These are phyloP conservation scores for Brachystomella parvula DNA, from an alignment of 1,140 invertebrate species.

Conservation along the genomic window DNA sequence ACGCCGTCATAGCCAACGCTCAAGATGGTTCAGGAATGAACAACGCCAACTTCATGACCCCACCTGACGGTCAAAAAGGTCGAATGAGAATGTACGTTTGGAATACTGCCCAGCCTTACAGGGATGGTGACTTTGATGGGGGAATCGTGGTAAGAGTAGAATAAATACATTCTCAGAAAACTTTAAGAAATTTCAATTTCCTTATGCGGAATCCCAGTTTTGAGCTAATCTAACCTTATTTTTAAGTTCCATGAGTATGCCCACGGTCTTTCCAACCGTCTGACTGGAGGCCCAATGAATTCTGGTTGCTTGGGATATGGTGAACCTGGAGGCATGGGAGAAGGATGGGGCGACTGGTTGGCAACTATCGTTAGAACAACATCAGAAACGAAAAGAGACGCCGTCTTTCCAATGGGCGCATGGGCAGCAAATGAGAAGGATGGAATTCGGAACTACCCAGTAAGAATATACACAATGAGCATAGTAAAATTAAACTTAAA, in stretches of 20 bases:
- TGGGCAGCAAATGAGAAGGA: background rate
- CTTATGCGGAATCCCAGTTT: background rate
- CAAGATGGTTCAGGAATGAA: no score
- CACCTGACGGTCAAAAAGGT: background rate
- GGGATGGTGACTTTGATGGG: slow-evolving; percentile 3
- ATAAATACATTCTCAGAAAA: no score
- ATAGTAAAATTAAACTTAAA: background rate
- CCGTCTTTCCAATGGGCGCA: background rate
- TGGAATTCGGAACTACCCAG: background rate
- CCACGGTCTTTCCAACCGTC: background rate
- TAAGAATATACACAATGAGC: background rate
- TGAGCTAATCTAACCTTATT: background rate
- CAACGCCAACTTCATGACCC: no score
- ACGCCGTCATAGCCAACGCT: background rate
- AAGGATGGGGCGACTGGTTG: background rate
- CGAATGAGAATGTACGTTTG: slow-evolving; percentile 7
- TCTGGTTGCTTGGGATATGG: background rate
- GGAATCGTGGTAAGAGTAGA: background rate
- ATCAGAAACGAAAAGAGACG: background rate
- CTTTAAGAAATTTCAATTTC: no score
- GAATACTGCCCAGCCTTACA: background rate
- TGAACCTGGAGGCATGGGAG: slow-evolving; percentile 1
- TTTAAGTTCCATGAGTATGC: background rate
- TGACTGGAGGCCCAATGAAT: background rate
- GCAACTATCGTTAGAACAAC: background rate